These are phyloP conservation scores for Neria commutata DNA, from an alignment of 2,888 invertebrate genomes.

Conservation along the genomic window DNA sequence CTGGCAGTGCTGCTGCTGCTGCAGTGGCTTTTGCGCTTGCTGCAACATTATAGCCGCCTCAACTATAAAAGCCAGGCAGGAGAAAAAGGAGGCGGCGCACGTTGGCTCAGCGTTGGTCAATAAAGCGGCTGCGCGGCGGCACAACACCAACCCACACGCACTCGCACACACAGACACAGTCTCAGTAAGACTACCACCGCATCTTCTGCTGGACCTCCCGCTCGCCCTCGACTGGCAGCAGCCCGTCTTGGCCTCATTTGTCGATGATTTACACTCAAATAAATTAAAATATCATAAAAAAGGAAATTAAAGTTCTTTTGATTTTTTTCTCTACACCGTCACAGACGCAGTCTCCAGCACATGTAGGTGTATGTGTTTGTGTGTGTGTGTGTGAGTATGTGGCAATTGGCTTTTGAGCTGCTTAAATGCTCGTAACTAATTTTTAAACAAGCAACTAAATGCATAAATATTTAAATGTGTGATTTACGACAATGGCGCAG, in stretches of 20 bases:
- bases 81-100: background rate
- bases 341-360: background rate
- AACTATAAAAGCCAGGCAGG: background rate
- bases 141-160: background rate
- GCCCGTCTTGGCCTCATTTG: slow-evolving; percentile 39
- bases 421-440: slow-evolving; percentile 43
- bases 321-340: background rate
- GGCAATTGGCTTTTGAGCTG: slow-evolving; percentile 29
- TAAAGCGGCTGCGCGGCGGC: too few species aligned
- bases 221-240: background rate
- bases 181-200: too few species aligned
- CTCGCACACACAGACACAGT: background rate
- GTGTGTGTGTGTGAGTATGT: background rate
- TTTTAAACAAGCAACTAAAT: slow-evolving; percentile 53
- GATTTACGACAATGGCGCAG: slow-evolving; percentile 51
- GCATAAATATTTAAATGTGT: slow-evolving; percentile 53
- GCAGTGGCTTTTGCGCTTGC: too few species aligned
- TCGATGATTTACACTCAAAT: slow-evolving; percentile 57
- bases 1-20: too few species aligned
- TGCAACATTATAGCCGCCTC: too few species aligned
- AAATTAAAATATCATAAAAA: slow-evolving; percentile 60
- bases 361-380: background rate
- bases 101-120: background rate
- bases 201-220: too few species aligned
- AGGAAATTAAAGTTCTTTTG: slow-evolving; percentile 58